A percentile compares a stretch with the other conserved stretches of the same genome.
These are phyloP conservation scores for Colostygia pectinataria DNA, from an alignment of 2,888 invertebrate genomes.

Conservation along the genomic window DNA sequence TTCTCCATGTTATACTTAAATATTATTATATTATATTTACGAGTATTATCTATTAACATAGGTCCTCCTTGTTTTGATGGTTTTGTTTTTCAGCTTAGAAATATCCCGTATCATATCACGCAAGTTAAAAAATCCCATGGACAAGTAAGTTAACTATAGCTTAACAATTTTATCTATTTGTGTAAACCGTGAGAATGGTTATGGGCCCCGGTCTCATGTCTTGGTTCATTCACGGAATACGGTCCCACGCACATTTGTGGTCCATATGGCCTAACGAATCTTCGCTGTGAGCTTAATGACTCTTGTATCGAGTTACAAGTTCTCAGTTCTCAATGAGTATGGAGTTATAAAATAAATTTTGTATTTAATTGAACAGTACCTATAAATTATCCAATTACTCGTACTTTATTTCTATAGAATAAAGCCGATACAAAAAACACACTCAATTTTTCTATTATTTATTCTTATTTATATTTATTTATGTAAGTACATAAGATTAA, in stretches of 20 bases:
- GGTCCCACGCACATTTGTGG: constrained; percentile 73
- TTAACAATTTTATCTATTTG: constrained; percentile 47
- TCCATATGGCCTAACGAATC: constrained; percentile 58
- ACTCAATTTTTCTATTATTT: too few species aligned
- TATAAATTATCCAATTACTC: background rate
- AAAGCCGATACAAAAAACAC: background rate
- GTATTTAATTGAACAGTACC: background rate
- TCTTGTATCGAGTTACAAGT: constrained; percentile 28
- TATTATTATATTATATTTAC: too few species aligned
- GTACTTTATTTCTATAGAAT: background rate
- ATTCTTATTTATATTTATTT: too few species aligned
- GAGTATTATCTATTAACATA: too few species aligned
- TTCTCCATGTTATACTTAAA: too few species aligned
- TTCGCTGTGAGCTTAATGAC: constrained; percentile 21
- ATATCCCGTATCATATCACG: too few species aligned
- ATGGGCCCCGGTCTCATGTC: constrained; percentile 59
- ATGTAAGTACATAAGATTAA: too few species aligned
- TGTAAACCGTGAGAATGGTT: constrained; percentile 70
- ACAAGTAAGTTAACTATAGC: constrained; percentile 11
- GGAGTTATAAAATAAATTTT: background rate
- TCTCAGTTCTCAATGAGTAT: constrained; percentile 16
- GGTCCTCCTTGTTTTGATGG: too few species aligned
- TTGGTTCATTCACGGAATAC: constrained; percentile 68
- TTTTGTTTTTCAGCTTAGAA: too few species aligned
- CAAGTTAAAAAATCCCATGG: too few species aligned